phyloP scores from a whole-genome alignment of 1,140 invertebrate species.

The Meteorus sp. region DNA sequence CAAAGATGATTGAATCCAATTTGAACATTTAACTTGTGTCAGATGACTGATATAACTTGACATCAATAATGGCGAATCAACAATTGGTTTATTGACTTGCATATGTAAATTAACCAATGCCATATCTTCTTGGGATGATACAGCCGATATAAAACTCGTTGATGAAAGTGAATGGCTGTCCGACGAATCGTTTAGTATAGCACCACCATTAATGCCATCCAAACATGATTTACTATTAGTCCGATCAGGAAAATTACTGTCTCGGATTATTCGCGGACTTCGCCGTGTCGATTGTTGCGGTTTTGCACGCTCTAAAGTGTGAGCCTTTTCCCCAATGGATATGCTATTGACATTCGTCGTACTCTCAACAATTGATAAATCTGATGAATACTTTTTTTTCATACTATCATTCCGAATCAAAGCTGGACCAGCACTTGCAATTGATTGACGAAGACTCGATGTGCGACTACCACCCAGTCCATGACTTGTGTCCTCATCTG shows the following conservation, averaged over 20 bases:
- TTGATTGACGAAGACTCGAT: slow-evolving; percentile 68
- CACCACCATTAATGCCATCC: too few species aligned
- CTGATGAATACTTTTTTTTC: slow-evolving; percentile 61
- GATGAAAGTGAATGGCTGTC: slow-evolving; percentile 77
- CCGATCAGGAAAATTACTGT: slow-evolving; percentile 32
- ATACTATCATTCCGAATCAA: slow-evolving; percentile 57
- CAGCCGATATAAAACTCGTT: slow-evolving; percentile 88
- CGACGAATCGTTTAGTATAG: slow-evolving; percentile 58
- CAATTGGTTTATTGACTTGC: slow-evolving; percentile 93
- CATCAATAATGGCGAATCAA: slow-evolving; percentile 91
- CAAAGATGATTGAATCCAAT: slow-evolving; percentile 74
- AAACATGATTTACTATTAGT: too few species aligned
- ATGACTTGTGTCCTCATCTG: slow-evolving; percentile 79
- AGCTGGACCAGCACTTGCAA: slow-evolving; percentile 57
- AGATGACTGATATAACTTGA: slow-evolving; percentile 92
- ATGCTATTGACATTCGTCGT: slow-evolving; percentile 50
- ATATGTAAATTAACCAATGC: slow-evolving; percentile 91
- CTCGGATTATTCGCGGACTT: slow-evolving; percentile 41
- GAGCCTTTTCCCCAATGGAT: slow-evolving; percentile 44
- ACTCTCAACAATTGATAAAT: slow-evolving; percentile 60
- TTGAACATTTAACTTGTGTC: slow-evolving; percentile 77
- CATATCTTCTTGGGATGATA: slow-evolving; percentile 92
- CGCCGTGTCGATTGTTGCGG: slow-evolving; percentile 32
- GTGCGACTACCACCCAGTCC: slow-evolving; percentile 59
- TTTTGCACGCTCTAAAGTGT: slow-evolving; percentile 48